A percentile compares a stretch with the other conserved stretches of the same genome.
Evolutionary conservation across 2,797 vertebrate genomes (phyloP).

Genomic region (Anisognathus igniventris): DNA sequence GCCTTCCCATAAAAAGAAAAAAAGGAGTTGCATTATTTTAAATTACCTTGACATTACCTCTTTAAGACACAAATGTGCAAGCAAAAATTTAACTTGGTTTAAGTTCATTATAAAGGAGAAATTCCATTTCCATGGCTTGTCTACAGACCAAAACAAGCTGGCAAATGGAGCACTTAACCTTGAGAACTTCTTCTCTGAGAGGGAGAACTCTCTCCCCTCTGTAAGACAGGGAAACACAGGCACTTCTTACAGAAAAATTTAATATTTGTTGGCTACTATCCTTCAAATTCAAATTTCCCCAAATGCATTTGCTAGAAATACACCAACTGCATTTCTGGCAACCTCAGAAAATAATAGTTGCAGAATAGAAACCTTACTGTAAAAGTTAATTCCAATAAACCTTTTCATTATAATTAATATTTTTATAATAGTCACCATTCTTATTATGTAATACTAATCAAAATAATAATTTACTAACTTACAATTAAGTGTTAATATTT

Average conservation of each 20-base stretch:
- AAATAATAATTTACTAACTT: too few species aligned
- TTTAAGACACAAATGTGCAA: background rate
- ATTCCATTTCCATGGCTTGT: background rate
- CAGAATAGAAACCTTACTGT: background rate
- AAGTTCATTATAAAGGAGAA: background rate
- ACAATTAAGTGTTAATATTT: background rate
- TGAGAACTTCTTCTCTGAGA: background rate
- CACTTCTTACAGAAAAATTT: background rate
- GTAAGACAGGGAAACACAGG: background rate
- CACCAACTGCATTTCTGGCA: background rate
- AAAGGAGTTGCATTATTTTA: background rate
- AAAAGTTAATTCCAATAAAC: background rate
- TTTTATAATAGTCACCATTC: background rate
- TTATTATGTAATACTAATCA: background rate
- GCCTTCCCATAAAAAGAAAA: background rate
- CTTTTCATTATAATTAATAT: background rate
- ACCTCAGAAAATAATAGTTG: background rate
- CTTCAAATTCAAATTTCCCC: background rate
- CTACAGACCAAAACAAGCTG: background rate
- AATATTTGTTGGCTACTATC: rapidly evolving
- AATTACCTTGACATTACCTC: background rate
- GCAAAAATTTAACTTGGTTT: background rate
- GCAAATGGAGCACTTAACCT: background rate
- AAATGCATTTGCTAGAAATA: background rate
- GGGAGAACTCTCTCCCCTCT: background rate